Percentiles rank a stretch among this genome's conserved stretches.
phyloP scores from a whole-genome alignment of 2,113 vertebrate species.

The Telmatochromis brichardi region DNA sequence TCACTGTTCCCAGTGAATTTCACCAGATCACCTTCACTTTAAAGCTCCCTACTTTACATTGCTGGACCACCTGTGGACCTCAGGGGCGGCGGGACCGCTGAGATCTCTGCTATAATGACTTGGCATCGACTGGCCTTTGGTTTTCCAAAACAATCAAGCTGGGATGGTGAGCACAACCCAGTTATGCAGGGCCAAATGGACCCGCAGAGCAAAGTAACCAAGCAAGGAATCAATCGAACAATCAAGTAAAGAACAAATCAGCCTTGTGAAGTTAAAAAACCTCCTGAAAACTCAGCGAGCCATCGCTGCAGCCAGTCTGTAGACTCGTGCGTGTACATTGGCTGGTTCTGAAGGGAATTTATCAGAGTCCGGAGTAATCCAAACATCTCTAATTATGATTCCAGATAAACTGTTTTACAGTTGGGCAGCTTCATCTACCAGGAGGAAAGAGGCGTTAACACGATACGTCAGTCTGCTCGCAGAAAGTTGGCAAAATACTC shows the following conservation, averaged over 20 bases:
- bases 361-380: background rate
- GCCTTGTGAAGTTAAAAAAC: background rate
- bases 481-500: background rate
- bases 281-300: background rate
- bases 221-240: background rate
- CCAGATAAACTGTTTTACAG: conserved; percentile 23
- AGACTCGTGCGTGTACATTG: background rate
- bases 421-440: background rate
- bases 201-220: background rate
- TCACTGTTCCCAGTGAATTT: background rate
- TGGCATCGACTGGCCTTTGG: background rate
- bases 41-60: background rate
- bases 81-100: background rate
- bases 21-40: background rate
- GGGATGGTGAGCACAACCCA: background rate
- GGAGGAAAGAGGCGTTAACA: background rate
- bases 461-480: background rate
- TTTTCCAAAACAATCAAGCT: conserved; percentile 41
- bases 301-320: background rate
- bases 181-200: background rate
- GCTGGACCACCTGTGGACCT: conserved; percentile 21
- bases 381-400: conserved; percentile 32
- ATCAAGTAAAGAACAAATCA: background rate
- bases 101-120: conserved; percentile 38
- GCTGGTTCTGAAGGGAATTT: background rate